Conservation (phyloP, 2,888 invertebrate species). For the Nemoura dubitans region DNA sequence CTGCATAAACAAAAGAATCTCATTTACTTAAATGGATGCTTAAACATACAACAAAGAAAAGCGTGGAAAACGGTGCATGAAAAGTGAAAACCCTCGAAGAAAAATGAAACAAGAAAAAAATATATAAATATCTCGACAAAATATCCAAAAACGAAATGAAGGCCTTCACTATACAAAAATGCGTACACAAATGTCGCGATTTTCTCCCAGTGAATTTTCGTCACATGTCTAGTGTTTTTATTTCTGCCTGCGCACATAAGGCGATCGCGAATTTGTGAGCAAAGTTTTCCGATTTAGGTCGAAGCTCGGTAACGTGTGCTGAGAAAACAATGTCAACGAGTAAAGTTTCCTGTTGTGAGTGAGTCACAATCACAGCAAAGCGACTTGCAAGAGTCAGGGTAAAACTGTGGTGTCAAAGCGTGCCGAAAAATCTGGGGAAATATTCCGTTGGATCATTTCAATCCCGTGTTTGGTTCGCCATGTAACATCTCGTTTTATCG, state of each 20-base stretch:
- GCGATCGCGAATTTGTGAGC: background rate
- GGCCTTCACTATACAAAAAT: background rate
- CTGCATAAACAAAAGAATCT: background rate
- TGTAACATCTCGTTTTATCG: no score
- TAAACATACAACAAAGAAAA: background rate
- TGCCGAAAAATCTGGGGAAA: background rate
- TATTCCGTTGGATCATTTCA: no score
- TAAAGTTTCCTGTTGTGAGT: background rate
- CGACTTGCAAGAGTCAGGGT: no score
- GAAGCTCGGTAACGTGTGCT: background rate
- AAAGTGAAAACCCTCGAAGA: background rate
- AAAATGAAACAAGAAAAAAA: background rate
- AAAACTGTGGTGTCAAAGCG: no score
- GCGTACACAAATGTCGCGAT: background rate
- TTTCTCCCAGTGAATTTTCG: background rate
- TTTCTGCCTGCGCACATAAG: background rate
- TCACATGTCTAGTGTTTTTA: background rate
- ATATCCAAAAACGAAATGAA: background rate
- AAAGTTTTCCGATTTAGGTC: background rate
- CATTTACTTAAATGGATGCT: background rate
- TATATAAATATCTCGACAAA: background rate
- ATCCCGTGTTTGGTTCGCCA: no score
- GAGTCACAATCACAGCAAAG: background rate
- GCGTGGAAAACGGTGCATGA: background rate
- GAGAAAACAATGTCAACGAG: slow-evolving; percentile 1